Evolutionary conservation across 2,797 vertebrate species (phyloP), one percentile per base, ranked within the genome.

Genomic region (Liparis tanakae): DNA sequence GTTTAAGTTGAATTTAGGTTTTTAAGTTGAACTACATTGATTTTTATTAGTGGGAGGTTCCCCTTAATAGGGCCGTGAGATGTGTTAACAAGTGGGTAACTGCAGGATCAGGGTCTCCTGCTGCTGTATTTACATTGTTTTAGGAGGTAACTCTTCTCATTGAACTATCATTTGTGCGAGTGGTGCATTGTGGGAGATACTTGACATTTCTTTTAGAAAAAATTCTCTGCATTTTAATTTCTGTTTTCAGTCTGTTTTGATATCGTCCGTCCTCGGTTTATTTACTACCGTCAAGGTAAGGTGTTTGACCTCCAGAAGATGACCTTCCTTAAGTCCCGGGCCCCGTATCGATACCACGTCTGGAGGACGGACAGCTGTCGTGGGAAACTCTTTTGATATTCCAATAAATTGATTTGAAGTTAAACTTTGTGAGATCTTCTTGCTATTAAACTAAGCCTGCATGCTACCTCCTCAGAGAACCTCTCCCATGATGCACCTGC

Each of bases 101-200:
- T 18, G 55, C 54, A 60, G 64, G 55, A 44, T 30, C 46, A 37
- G 51, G 37, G n/a, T 13, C 62, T 56, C 66, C 73, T 60, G 78
- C 58, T 78, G 70, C 1, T 71, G 70, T 57, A 36, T 41, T 55
- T 25, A 51, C 39, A 33, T 25, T 74, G 41, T 71, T 55, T 71
- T 30, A 17, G 50, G 67, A 64, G 46, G 18, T 36, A 41, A 50
- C 74, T 76, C 44, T 76, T 34, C 18, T 68, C 36, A 55, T 10
- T 76, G 69, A 72, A 72, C 13, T 14, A 13, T 70, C 18, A 18
- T 76, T 65, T 6, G 7, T 58, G 33, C 15, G 58, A 66, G 65
- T 20, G 39, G 12, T 65, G 70, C 67, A 56, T 43, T 57, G 7
- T 73, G 22, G 13, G 66, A 73, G 46, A 61, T 10, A 56, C 18